Percentiles rank a stretch among this genome's conserved stretches.
phyloP scores from a whole-genome alignment of 2,797 vertebrate genomes.

The Graptemys geographica region DNA sequence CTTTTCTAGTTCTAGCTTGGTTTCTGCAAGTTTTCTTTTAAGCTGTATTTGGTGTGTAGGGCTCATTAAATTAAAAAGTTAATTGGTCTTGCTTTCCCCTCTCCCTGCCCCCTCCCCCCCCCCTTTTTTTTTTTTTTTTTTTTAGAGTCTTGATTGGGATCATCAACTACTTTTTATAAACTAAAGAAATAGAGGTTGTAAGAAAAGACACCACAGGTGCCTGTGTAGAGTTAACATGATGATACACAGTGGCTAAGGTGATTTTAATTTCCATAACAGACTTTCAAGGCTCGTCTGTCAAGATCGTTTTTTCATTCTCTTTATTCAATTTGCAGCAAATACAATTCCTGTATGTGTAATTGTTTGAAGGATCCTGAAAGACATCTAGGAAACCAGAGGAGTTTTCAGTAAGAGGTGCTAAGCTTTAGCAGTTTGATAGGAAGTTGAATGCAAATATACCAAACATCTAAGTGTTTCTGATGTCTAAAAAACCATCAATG shows the following conservation, averaged over 20 bases:
- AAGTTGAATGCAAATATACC: background rate
- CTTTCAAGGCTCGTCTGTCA: background rate
- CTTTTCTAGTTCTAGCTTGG: rapidly evolving
- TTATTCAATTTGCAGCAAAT: background rate
- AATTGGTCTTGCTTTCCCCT: background rate
- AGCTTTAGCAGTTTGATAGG: background rate
- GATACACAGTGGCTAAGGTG: background rate
- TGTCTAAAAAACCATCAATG: background rate
- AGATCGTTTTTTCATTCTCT: background rate
- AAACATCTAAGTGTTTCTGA: background rate
- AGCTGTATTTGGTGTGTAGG: background rate
- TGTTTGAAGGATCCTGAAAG: background rate
- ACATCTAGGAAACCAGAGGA: background rate
- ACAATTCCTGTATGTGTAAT: background rate
- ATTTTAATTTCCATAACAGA: background rate
- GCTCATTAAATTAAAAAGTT: rapidly evolving
- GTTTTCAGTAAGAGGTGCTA: background rate
- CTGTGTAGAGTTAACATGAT: background rate
- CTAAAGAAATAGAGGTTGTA: background rate
- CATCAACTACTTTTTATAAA: background rate
- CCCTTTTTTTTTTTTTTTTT: no score
- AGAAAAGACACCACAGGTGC: background rate
- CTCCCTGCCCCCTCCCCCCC: background rate
- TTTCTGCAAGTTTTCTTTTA: background rate
- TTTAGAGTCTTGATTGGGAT: background rate